Evolutionary conservation across 2,888 invertebrate species (phyloP), one percentile per base, ranked within the genome.

Genomic region (Nomada ruficornis): DNA sequence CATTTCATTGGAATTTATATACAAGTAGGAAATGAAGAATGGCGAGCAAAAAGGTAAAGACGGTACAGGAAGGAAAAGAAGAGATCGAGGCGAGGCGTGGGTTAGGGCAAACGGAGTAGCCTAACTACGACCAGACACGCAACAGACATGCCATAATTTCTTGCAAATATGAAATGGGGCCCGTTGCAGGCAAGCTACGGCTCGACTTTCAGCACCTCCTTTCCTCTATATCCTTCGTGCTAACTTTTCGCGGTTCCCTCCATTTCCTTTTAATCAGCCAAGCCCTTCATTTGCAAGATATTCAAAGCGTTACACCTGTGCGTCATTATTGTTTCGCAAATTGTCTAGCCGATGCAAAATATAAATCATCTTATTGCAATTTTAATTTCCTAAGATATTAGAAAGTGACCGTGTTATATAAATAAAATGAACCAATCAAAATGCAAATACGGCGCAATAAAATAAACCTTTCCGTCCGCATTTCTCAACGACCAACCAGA

Each of bases 41-140:
- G 15, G 47, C 11, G 47, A 47, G 13, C 15, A 57, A 63, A 65
- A 71, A 63, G 79, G 76, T 75, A 67, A 81, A 64, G 73, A 36
- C 29, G 60, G 55, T 23, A 70, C 36, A 26, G 29, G 59, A 78
- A 57, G 71, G 82, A 78, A 79, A 91, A 91, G 92, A 92, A 92
- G 91, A 92, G 91, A 92, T 92, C 67, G 64, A 62, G 65, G 72
- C 77, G 71, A 81, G 79, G 67, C 72, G 76, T 64, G 72, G 77
- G 77, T 73, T 82, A 80, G 84, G 84, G 82, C 83, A 82, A 84
- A 85, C 83, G 80, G 68, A 59, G 75, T 67, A 81, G 74, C 80
- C 80, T 91, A 91, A 92, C 90, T 89, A 90, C 90, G 75, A 82
- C 50, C 77, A 85, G 85, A 89, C 91, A 91, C 91, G 92, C 92